Percentiles rank a stretch among this genome's conserved stretches.
Conservation (phyloP, 2,113 vertebrate species). For the Benitochromis conjunctus region DNA sequence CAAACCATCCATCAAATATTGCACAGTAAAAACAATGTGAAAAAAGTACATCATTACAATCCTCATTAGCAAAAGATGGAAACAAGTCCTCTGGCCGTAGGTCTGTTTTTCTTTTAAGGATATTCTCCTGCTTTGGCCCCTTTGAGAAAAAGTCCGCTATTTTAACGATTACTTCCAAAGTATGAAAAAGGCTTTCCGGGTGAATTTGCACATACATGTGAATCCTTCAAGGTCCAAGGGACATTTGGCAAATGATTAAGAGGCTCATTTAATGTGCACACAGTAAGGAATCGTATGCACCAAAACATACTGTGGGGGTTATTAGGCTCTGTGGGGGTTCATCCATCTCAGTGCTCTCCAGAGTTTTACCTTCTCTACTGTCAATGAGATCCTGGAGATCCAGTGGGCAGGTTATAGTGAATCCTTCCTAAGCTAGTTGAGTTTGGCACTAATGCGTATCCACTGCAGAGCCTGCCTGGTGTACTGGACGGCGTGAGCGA, state of each 20-base stretch:
- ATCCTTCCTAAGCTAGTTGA: conserved; percentile 71
- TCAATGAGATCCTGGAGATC: not conserved
- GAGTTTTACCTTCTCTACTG: not conserved
- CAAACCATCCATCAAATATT: conserved; percentile 44
- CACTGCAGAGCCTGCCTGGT: conserved; percentile 96
- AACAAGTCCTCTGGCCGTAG: not conserved
- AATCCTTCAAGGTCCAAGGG: not conserved
- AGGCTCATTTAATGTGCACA: not conserved
- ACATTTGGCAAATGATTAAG: conserved; percentile 50
- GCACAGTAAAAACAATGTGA: conserved; percentile 55
- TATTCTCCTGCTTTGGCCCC: conserved; percentile 1
- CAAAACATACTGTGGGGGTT: not conserved
- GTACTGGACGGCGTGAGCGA: conserved; percentile 93
- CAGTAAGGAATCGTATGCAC: not conserved
- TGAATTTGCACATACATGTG: not conserved
- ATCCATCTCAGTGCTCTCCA: not conserved
- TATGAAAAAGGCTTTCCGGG: not conserved
- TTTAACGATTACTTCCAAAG: not conserved
- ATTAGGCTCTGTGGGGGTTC: not conserved
- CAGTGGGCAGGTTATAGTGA: not conserved
- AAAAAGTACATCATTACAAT: conserved; percentile 10
- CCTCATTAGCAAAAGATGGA: conserved; percentile 9
- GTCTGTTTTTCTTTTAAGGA: not conserved
- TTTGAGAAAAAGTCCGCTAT: not conserved
- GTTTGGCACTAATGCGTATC: conserved; percentile 88